Percentiles rank a stretch among this genome's conserved stretches.
phyloP scores from a whole-genome alignment of 2,888 invertebrate species.

The Sepioteuthis lessoniana region DNA sequence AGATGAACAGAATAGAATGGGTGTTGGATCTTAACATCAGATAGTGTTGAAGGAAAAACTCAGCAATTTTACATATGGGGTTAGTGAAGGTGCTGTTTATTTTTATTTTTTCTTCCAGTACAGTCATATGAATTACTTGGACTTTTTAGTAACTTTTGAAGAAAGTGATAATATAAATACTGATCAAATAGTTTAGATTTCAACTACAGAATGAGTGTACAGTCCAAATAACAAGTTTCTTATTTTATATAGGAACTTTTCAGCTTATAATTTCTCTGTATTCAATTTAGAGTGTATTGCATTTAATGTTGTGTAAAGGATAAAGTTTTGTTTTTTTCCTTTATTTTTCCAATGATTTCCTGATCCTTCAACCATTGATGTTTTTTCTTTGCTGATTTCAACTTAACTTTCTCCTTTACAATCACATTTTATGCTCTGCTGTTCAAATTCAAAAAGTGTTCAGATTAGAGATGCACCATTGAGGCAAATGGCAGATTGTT shows the following conservation, averaged over 20 bases:
- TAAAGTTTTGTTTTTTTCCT: not conserved
- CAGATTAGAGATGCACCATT: not conserved
- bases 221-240: not conserved
- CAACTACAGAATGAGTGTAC: not conserved
- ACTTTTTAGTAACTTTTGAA: too few relatives aligned
- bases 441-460: not conserved
- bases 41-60: not conserved
- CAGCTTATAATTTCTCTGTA: not conserved
- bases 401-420: not conserved
- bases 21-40: not conserved
- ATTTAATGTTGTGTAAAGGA: not conserved
- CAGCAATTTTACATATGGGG: not conserved
- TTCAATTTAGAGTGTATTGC: slow-evolving; percentile 5
- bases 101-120: not conserved
- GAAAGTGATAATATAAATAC: not conserved
- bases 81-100: not conserved
- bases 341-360: not conserved
- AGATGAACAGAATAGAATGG: not conserved
- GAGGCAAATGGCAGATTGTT: not conserved
- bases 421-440: not conserved
- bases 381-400: not conserved
- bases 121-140: too few relatives aligned
- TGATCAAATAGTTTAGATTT: not conserved
- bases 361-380: not conserved
- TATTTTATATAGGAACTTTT: not conserved